phyloP scores from a whole-genome alignment of 23 tunicate genomes.

The Ciona savignyi region DNA sequence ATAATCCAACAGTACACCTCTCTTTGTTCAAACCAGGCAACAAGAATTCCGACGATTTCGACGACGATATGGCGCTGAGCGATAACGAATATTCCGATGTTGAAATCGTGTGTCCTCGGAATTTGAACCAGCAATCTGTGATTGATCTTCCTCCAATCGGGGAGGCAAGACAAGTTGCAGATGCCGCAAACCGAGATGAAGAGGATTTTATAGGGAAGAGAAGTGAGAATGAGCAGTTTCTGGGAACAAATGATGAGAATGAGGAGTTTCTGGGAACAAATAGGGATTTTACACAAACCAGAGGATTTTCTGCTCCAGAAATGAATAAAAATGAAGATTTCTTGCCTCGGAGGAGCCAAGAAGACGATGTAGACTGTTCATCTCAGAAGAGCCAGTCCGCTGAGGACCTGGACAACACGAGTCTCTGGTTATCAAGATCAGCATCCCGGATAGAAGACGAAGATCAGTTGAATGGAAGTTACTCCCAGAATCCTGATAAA shows the following conservation, averaged over 20 bases:
- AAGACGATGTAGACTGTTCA: too few species aligned
- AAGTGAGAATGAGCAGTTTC: too few species aligned
- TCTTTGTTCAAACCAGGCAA: slow-evolving; percentile 38
- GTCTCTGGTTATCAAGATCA: slow-evolving; percentile 60
- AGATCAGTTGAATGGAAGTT: not conserved
- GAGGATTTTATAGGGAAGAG: not conserved
- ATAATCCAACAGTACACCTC: slow-evolving; percentile 32
- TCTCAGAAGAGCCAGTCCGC: not conserved
- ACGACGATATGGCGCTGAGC: slow-evolving; percentile 44
- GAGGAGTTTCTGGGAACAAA: too few species aligned
- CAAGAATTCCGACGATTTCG: not conserved
- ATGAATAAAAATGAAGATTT: too few species aligned
- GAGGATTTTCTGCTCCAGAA: too few species aligned
- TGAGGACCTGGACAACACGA: slow-evolving; percentile 59
- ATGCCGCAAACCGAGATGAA: not conserved
- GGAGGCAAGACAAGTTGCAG: not conserved
- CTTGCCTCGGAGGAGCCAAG: too few species aligned
- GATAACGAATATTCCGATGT: slow-evolving; percentile 69
- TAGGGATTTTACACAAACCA: too few species aligned
- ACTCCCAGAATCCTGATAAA: not conserved
- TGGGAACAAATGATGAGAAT: too few species aligned
- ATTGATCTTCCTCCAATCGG: not conserved
- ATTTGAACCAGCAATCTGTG: slow-evolving; percentile 26
- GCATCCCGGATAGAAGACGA: not conserved
- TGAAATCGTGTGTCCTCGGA: slow-evolving; percentile 60